A percentile compares a stretch with the other conserved stretches of the same genome.
These are phyloP conservation scores for Drosophila sulfurigaster DNA, from an alignment of 1,140 invertebrate genomes.

Conservation along the genomic window DNA sequence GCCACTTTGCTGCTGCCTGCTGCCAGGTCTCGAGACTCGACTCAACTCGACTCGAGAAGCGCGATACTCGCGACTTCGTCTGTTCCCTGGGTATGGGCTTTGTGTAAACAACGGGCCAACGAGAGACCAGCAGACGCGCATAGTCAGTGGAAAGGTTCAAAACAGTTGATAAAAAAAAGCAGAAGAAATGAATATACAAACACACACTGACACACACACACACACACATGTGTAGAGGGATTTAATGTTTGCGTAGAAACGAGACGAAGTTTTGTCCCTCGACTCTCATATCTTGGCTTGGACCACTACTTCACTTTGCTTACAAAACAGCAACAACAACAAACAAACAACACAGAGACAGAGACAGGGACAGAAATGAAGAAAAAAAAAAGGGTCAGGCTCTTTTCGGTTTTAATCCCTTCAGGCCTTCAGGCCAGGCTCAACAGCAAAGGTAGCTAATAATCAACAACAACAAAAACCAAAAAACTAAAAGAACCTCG, in stretches of 20 bases:
- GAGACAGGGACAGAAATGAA: not conserved
- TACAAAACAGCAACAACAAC: constrained; percentile 74
- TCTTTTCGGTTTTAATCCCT: constrained; percentile 50
- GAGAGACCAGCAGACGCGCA: constrained; percentile 49
- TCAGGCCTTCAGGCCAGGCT: constrained; percentile 53
- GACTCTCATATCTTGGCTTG: constrained; percentile 48
- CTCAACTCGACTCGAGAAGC: no score
- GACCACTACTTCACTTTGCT: constrained; percentile 72
- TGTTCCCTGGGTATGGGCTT: constrained; percentile 44
- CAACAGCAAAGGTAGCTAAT: constrained; percentile 69
- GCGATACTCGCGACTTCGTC: constrained; percentile 1
- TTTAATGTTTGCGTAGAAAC: constrained; percentile 78
- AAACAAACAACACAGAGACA: constrained; percentile 54
- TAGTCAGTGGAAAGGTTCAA: constrained; percentile 67
- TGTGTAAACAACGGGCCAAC: constrained; percentile 72
- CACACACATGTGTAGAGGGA: constrained; percentile 62
- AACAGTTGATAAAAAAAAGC: constrained; percentile 70
- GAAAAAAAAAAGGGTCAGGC: constrained; percentile 41
- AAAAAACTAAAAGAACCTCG: constrained; percentile 19
- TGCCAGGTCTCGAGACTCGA: not conserved
- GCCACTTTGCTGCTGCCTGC: constrained; percentile 58
- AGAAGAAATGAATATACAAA: constrained; percentile 64
- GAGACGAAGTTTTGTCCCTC: constrained; percentile 63
- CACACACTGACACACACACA: constrained; percentile 35
- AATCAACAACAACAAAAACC: constrained; percentile 59